phyloP scores from a whole-genome alignment of 2,797 vertebrate species.

The Nothura maculosa region DNA sequence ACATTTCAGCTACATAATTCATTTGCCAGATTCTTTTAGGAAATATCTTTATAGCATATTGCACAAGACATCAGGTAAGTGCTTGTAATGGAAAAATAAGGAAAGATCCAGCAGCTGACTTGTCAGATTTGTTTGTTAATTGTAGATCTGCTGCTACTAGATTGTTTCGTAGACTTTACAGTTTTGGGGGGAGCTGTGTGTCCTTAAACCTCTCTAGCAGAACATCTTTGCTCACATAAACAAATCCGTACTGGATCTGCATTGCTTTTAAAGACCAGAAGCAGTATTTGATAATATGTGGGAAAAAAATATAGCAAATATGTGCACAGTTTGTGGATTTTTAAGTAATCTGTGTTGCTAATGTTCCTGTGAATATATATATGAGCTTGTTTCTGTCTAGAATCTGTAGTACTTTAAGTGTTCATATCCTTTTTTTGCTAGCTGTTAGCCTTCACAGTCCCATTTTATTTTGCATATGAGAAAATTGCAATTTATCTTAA shows the following conservation, averaged over 20 bases:
- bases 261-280: neutral
- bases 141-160: slow-evolving; percentile 1
- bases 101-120: slow-evolving; percentile 21
- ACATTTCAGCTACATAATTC: slow-evolving; percentile 80
- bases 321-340: neutral
- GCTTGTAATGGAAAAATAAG: slow-evolving; percentile 29
- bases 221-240: neutral
- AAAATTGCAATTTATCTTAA: neutral
- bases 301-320: neutral
- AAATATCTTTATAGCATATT: slow-evolving; percentile 69
- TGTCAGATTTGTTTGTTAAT: slow-evolving; percentile 20
- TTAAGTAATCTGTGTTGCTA: neutral
- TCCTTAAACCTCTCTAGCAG: neutral
- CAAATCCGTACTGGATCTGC: neutral
- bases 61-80: slow-evolving; percentile 75
- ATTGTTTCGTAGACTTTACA: neutral
- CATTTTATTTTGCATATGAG: neutral
- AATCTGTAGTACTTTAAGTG: neutral
- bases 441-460: neutral
- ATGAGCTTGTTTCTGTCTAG: neutral
- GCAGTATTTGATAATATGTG: neutral
- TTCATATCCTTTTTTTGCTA: neutral
- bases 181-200: neutral
- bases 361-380: neutral
- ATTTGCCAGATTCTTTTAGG: slow-evolving; percentile 79